Base-by-base conservation (phyloP, 2,113 vertebrate species). In the Chionis minor region DNA sequence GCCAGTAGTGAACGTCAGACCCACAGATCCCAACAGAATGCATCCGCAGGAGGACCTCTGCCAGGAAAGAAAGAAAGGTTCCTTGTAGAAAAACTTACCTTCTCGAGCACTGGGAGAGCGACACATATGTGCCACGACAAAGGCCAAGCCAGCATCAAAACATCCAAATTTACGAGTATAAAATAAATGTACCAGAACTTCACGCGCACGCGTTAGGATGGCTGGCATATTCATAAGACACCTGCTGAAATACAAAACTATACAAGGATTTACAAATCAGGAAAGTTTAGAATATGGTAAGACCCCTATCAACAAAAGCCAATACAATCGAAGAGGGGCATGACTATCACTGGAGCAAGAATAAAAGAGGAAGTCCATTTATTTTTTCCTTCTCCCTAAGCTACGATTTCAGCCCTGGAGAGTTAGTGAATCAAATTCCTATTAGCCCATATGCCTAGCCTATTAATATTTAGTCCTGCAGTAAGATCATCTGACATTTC, bases 21-120 rank as follows among this genome's bases (percentile, higher is more conserved):
- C 99, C 99, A 1, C 99, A 99, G 95, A 99, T 99, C 38, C 99
- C 99, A 8, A 99, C 99, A 0, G 99, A 99, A 96, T 99, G 99
- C 99, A 99, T 99, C 97, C 97, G 98, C 49, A 99, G 97, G 35
- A 99, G 97, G 20, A 99, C 99, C 55, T 99, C 99, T 99, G 95
- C 51, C 52, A 93, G 79, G 26, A 82, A 52, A 44, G 15, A 8
- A 80, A 17, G 14, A 28, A 52, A 71, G 4, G 20, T 9, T 89
- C 61, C 69, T 59, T 69, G 32, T 3, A 84, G 55, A 13, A 72
- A 85, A 81, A 35, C 4, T 4, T 2, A 40, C 52, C 69, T 71
- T 35, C 67, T 15, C 0, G 2, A 23, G 58, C 62, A 55, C 12
- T 8, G 40, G 33, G 10, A 75, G 7, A 90, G 66, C 2, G 2